These are phyloP conservation scores for Pseudopipra pipra DNA, from an alignment of 2,113 vertebrate genomes.

Conservation along the genomic window DNA sequence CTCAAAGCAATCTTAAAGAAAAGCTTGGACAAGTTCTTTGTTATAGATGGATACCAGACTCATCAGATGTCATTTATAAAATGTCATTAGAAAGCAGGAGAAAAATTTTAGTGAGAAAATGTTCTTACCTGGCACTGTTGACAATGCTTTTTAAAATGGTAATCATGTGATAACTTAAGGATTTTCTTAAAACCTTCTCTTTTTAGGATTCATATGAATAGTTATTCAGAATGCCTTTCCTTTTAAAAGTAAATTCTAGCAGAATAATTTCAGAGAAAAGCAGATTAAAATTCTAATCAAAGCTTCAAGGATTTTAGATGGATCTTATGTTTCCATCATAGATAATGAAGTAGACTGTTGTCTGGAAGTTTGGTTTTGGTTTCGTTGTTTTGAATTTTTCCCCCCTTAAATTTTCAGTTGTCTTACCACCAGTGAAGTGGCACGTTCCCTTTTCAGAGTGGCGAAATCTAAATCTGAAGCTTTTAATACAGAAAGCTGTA, in stretches of 20 bases:
- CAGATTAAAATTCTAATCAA: background rate
- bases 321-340: background rate
- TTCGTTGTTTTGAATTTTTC: background rate
- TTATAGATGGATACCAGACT: background rate
- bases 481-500: background rate
- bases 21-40: background rate
- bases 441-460: background rate
- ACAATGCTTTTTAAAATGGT: background rate
- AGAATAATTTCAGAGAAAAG: background rate
- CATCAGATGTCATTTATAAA: background rate
- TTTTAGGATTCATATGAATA: background rate
- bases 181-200: background rate
- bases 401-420: background rate
- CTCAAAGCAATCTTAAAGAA: background rate
- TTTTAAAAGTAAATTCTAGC: background rate
- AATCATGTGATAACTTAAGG: background rate
- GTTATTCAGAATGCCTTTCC: background rate
- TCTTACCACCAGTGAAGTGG: background rate
- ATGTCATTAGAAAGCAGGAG: background rate
- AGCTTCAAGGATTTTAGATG: background rate
- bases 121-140: background rate
- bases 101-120: background rate
- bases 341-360: background rate
- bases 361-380: background rate
- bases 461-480: background rate